Evolutionary conservation across 2,113 vertebrate species (phyloP).

Genomic region (Sphyrna mokarran): DNA sequence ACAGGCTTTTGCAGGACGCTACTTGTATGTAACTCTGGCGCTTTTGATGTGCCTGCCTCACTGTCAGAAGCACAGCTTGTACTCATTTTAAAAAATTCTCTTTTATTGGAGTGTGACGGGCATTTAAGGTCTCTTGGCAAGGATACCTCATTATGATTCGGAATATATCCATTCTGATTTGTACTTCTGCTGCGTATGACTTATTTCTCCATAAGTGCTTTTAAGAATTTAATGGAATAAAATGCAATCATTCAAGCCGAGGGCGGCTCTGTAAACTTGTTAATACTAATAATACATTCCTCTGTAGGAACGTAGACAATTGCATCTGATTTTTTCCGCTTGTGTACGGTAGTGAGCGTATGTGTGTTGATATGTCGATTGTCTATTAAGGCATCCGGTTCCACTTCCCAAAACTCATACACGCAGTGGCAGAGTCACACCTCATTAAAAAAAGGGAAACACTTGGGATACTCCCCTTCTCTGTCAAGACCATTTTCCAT

Average conservation of each 20-base stretch:
- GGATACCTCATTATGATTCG: background rate
- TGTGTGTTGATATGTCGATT: background rate
- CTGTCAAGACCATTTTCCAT: background rate
- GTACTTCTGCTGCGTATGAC: background rate
- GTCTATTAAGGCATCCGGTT: background rate
- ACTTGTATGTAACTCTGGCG: background rate
- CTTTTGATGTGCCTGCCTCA: background rate
- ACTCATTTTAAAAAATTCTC: background rate
- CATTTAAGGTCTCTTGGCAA: background rate
- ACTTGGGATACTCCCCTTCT: background rate
- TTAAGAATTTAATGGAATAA: background rate
- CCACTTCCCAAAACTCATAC: background rate
- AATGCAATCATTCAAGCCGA: too few relatives aligned
- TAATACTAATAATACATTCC: background rate
- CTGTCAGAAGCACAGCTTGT: background rate
- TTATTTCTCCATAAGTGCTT: background rate
- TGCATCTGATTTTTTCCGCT: background rate
- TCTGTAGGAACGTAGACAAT: background rate
- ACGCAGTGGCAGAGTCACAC: background rate
- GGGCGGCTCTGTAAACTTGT: background rate
- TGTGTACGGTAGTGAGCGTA: background rate
- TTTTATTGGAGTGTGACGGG: background rate
- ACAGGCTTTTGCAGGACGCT: background rate
- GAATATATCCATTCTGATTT: conserved; percentile 25
- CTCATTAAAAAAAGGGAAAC: background rate